Evolutionary conservation across 2,888 invertebrate species (phyloP), one percentile per base, ranked within the genome.

Genomic region (Apodemia mormo): DNA sequence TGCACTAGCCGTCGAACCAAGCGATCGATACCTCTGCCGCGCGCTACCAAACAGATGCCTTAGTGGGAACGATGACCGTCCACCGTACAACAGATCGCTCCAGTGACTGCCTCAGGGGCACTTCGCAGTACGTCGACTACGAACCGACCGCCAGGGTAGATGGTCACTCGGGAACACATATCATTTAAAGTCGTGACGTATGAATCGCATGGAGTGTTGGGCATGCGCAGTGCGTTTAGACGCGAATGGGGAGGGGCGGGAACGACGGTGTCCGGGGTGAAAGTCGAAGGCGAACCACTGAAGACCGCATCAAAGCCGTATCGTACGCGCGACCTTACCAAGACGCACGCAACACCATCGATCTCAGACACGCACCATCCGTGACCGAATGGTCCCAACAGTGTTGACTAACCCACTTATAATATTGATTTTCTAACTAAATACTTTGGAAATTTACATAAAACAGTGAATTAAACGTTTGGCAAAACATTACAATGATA

Each of bases 1-100:
- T 85, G 86, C 88, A 84, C 89, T 85, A 88, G 82, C 88, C 87
- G 83, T 82, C 85, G 83, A 84, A 85, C 87, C 82, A 85, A 87
- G 83, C 81, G 83, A 92, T 92, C 92, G 90, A 92, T 92, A 92
- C 85, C 82, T 80, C 84, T 84, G 80, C 83, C 85, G 89, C 86
- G 88, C 87, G 88, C 82, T 90, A 85, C 84, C 77, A 85, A 84
- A 82, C 80, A 81, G 86, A 84, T 84, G 82, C 81, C 81, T 80
- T 77, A 85, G 81, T 80, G 56, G 54, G 66, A 80, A 81, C 82
- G 80, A 79, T 79, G 76, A 78, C 78, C 77, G 43, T 45, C 14
- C 45, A 45, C 45, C 45, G 78, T 76, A 79, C 80, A 75, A 75
- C 75, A 68, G 76, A 76, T 76, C 78, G 76, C 75, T 80, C 76